These are phyloP conservation scores for Ornithorhynchus anatinus DNA, from an alignment of 2,113 vertebrate genomes.

Conservation along the genomic window DNA sequence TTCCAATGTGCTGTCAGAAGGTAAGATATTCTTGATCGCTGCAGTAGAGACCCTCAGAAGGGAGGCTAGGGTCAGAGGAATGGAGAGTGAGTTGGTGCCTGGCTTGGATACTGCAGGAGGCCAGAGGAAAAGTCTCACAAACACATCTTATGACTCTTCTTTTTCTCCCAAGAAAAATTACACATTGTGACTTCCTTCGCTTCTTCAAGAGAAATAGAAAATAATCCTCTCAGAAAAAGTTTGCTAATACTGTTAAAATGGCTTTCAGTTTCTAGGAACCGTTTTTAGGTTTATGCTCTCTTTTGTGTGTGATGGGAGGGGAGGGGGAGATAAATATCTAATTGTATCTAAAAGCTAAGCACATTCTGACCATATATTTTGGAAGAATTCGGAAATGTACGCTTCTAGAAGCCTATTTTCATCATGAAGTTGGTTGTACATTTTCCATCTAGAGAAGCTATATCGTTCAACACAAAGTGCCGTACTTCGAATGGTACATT, in stretches of 20 bases:
- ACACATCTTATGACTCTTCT: not conserved
- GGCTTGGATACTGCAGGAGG: not conserved
- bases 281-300: constrained; percentile 51
- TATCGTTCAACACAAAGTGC: constrained; percentile 35
- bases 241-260: constrained; percentile 22
- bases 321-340: too few species aligned
- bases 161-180: not conserved
- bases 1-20: not conserved
- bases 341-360: constrained; percentile 26
- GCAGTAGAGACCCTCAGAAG: not conserved
- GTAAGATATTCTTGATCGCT: not conserved
- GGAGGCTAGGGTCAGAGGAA: not conserved
- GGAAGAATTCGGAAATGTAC: constrained; percentile 26
- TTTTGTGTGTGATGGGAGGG: too few species aligned
- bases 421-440: constrained; percentile 39
- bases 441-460: too few species aligned
- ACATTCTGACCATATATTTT: constrained; percentile 50
- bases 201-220: not conserved
- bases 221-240: constrained; percentile 5
- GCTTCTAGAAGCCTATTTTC: constrained; percentile 47
- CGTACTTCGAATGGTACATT: constrained; percentile 30
- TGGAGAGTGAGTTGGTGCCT: rapidly evolving
- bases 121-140: not conserved
- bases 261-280: constrained; percentile 29
- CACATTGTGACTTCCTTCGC: not conserved